phyloP scores from a whole-genome alignment of 1,140 invertebrate genomes.

The Drosophila grimshawi region DNA sequence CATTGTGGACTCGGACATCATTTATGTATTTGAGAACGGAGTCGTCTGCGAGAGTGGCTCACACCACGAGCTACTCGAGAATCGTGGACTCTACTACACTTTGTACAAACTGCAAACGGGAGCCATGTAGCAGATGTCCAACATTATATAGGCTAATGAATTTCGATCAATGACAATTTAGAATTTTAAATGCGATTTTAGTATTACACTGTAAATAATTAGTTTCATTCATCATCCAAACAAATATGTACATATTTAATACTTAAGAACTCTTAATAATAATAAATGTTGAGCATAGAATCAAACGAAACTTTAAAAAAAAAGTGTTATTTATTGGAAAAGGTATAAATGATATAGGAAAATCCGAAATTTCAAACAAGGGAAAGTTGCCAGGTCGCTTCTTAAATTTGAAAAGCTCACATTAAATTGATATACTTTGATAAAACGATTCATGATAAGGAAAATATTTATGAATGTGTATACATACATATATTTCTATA shows the following conservation, averaged over 20 bases:
- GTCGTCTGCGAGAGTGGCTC: constrained; percentile 89
- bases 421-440: background rate
- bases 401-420: no score
- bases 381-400: no score
- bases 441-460: background rate
- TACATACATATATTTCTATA: no score
- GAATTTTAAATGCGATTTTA: constrained; percentile 12
- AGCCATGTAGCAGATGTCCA: constrained; percentile 50
- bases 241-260: constrained; percentile 1
- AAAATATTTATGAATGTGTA: no score
- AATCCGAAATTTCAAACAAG: no score
- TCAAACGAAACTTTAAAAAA: background rate
- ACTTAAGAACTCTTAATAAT: constrained; percentile 1
- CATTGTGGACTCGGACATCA: constrained; percentile 87
- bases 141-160: constrained; percentile 42
- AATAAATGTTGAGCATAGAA: constrained; percentile 15
- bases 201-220: constrained; percentile 49
- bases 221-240: background rate
- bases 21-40: constrained; percentile 89
- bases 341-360: no score
- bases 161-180: constrained; percentile 56
- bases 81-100: constrained; percentile 89
- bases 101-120: constrained; percentile 87
- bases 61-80: constrained; percentile 88
- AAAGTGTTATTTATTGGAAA: background rate